phyloP scores from a whole-genome alignment of 2,113 vertebrate species.

The Pleuronectes platessa region DNA sequence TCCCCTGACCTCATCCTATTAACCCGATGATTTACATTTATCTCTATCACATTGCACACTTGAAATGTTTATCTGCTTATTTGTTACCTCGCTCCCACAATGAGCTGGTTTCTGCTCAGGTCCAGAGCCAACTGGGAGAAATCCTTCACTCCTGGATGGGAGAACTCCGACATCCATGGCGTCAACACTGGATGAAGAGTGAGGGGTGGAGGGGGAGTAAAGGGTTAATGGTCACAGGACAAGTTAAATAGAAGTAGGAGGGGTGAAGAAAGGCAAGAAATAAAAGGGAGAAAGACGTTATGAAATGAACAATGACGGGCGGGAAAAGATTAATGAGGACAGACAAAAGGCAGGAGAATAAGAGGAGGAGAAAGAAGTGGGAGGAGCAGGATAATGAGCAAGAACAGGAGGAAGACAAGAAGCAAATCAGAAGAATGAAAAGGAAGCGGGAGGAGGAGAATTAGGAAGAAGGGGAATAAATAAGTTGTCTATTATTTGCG shows the following conservation, averaged over 20 bases:
- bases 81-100: constrained; percentile 95
- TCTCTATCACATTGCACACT: neutral
- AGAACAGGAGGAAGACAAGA: neutral
- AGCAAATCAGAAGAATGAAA: neutral
- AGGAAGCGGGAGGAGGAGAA: neutral
- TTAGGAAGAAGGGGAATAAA: neutral
- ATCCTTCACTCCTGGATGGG: constrained; percentile 89
- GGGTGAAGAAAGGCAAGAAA: too few species aligned
- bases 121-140: constrained; percentile 95
- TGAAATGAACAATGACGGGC: neutral
- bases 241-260: neutral
- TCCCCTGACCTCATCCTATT: too few species aligned
- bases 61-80: neutral
- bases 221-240: neutral
- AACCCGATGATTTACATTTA: neutral
- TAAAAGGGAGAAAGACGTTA: neutral
- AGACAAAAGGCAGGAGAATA: neutral
- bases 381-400: neutral
- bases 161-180: constrained; percentile 92
- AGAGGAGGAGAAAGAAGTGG: neutral
- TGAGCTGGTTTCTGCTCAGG: constrained; percentile 91
- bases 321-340: neutral
- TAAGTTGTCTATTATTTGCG: neutral
- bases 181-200: constrained; percentile 83
- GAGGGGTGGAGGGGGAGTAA: neutral